Evolutionary conservation across 2,113 vertebrate species (phyloP).

Genomic region (Bucco capensis): DNA sequence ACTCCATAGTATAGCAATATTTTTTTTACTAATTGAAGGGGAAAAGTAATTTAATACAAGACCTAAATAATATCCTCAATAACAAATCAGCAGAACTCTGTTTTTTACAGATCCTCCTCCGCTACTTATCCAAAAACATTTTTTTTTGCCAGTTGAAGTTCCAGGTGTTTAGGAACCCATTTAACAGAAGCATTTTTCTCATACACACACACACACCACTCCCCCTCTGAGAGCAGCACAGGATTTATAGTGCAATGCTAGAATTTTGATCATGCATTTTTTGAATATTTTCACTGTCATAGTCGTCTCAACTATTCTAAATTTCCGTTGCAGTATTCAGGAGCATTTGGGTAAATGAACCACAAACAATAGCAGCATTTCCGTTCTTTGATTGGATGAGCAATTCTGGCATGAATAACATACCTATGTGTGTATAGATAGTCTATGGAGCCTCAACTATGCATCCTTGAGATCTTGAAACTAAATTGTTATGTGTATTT

Average conservation of each 20-base stretch:
- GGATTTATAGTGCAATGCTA: neutral
- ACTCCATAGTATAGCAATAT: neutral
- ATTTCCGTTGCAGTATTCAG: neutral
- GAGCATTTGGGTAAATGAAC: constrained; percentile 48
- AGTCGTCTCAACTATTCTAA: constrained; percentile 48
- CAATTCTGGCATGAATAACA: constrained; percentile 48
- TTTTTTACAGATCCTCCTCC: neutral
- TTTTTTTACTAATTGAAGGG: neutral
- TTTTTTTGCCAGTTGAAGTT: neutral
- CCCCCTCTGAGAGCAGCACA: neutral
- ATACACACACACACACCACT: too few relatives aligned
- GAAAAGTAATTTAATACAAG: neutral
- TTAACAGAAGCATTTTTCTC: neutral
- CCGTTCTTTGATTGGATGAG: constrained; percentile 56
- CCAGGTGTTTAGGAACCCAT: neutral
- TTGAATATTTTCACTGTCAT: neutral
- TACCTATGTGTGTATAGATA: constrained; percentile 29
- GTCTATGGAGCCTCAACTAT: constrained; percentile 32
- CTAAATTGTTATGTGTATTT: constrained; percentile 19
- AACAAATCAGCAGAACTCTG: neutral
- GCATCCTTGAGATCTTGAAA: constrained; percentile 28
- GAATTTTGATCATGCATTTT: constrained; percentile 17
- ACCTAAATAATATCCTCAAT: neutral
- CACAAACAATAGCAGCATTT: constrained; percentile 55
- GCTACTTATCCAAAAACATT: neutral